These are phyloP conservation scores for Campylomormyrus tamandua DNA, from an alignment of 2,113 vertebrate species.

Conservation along the genomic window DNA sequence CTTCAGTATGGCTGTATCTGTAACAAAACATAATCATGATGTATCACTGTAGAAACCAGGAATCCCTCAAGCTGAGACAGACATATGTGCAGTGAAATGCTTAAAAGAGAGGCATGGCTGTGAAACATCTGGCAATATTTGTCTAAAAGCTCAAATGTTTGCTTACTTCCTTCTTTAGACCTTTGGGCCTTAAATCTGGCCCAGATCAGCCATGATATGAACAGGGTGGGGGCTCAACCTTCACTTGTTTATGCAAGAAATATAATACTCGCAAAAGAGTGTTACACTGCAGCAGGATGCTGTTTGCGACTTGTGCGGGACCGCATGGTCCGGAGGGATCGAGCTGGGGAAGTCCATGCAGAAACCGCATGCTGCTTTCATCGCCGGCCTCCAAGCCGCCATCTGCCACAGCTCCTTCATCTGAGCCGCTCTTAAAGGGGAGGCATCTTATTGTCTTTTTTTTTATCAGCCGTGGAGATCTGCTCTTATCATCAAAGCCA, in stretches of 20 bases:
- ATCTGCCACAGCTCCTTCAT: not conserved
- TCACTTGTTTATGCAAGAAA: slow-evolving; percentile 15
- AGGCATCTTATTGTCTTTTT: not conserved
- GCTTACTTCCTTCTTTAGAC: slow-evolving; percentile 5
- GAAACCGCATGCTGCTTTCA: not conserved
- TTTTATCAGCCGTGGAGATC: not conserved
- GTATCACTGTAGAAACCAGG: not conserved
- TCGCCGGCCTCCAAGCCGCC: not conserved
- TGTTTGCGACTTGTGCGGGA: not conserved
- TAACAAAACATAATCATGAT: not conserved
- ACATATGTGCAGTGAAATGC: not conserved
- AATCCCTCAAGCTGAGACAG: not conserved
- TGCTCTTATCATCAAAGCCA: not conserved
- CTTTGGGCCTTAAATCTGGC: slow-evolving; percentile 12
- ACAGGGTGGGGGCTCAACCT: slow-evolving; percentile 8
- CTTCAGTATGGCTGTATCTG: not conserved
- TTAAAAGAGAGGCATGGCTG: not conserved
- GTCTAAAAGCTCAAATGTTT: slow-evolving; percentile 12
- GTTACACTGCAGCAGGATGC: not conserved
- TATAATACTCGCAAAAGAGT: not conserved
- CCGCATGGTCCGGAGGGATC: not conserved
- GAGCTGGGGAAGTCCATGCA: not conserved
- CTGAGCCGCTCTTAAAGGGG: not conserved
- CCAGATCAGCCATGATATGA: slow-evolving; percentile 12
- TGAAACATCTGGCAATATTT: slow-evolving; percentile 7